Percentiles rank a stretch among this genome's conserved stretches.
Conservation (phyloP, 2,113 vertebrate genomes). For the Lamprologus speciosus region DNA sequence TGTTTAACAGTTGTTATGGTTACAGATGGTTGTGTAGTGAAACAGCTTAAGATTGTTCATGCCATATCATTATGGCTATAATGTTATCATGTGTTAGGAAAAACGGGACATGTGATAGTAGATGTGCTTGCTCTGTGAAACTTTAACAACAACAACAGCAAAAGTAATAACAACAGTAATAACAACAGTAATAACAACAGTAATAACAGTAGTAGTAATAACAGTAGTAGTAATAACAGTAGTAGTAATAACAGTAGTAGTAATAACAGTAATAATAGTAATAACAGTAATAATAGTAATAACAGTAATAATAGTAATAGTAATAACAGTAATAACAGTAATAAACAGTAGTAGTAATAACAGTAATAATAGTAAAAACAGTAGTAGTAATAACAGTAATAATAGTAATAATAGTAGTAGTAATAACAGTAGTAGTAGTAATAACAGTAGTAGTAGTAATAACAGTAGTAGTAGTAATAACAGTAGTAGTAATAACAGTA, state of each 20-base stretch:
- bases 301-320: no score
- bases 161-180: no score
- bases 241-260: fast-evolving
- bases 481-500: no score
- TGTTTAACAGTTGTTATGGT: background rate
- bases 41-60: background rate
- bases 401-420: fast-evolving
- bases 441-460: fast-evolving
- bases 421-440: fast-evolving
- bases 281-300: fast-evolving
- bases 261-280: fast-evolving
- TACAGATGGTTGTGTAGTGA: background rate
- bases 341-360: no score
- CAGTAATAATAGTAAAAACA: no score
- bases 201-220: no score
- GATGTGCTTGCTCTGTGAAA: background rate
- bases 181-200: fast-evolving
- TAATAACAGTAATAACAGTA: no score
- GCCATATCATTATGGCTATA: background rate
- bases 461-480: no score
- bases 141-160: background rate
- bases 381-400: no score
- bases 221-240: fast-evolving
- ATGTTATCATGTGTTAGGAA: background rate
- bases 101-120: background rate